Percentiles rank a stretch among this genome's conserved stretches.
Conservation (phyloP, 2,113 vertebrate species). For the Leucosticte australis region DNA sequence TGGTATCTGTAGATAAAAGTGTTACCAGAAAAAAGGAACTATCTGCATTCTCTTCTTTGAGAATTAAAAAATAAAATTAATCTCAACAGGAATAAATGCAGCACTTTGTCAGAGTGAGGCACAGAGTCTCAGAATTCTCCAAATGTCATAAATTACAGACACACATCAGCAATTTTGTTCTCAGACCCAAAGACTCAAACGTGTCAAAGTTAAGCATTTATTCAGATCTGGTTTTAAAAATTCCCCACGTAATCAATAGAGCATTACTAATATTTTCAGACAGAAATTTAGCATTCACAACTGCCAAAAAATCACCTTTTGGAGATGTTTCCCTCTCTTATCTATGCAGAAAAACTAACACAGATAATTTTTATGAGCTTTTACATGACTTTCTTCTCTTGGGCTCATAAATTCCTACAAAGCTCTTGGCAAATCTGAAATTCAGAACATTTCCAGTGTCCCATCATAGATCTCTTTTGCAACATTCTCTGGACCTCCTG, state of each 20-base stretch:
- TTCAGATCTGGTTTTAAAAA: not conserved
- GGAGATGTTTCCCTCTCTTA: not conserved
- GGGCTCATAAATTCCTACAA: not conserved
- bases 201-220: not conserved
- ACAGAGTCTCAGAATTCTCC: not conserved
- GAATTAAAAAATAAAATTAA: not conserved
- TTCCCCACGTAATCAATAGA: not conserved
- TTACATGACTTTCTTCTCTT: not conserved
- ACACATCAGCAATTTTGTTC: not conserved
- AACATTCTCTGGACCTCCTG: not conserved
- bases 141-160: not conserved
- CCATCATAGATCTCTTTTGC: not conserved
- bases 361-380: not conserved
- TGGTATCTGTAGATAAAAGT: not conserved
- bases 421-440: not conserved
- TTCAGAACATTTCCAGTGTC: not conserved
- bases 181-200: not conserved
- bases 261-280: not conserved
- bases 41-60: not conserved
- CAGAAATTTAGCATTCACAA: not conserved
- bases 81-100: not conserved
- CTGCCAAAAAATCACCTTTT: not conserved
- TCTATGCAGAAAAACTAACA: not conserved
- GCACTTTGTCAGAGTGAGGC: not conserved
- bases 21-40: not conserved